phyloP scores from a whole-genome alignment of 1,140 invertebrate genomes.

The Plectus sambesii region DNA sequence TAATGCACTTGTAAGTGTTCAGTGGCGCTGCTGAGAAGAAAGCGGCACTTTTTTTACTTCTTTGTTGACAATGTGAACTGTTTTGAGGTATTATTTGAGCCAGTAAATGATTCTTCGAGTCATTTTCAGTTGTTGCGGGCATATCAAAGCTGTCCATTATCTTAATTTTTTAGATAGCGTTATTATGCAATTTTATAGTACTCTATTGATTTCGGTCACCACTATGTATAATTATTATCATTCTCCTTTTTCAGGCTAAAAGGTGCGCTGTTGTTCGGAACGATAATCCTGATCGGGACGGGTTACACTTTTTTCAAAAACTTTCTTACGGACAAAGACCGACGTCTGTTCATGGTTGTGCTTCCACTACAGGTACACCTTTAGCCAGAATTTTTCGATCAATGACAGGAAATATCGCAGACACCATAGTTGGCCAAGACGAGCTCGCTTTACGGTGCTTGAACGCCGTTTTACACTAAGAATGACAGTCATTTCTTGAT shows the following conservation, averaged over 20 bases:
- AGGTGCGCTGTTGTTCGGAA: constrained; percentile 86
- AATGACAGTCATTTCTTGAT: too few species aligned
- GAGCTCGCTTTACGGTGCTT: too few species aligned
- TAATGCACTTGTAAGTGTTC: constrained; percentile 71
- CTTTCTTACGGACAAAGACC: constrained; percentile 84
- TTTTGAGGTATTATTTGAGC: too few species aligned
- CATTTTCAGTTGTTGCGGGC: too few species aligned
- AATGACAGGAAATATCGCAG: too few species aligned
- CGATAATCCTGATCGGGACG: constrained; percentile 87
- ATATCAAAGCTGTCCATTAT: too few species aligned
- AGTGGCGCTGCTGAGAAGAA: not conserved
- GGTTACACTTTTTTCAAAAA: constrained; percentile 99
- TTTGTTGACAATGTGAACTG: too few species aligned
- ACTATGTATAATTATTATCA: not conserved
- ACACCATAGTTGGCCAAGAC: too few species aligned
- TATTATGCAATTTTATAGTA: not conserved
- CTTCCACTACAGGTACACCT: constrained; percentile 92
- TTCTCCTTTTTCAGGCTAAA: constrained; percentile 56
- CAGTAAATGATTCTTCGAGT: too few species aligned
- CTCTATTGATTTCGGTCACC: constrained; percentile 4
- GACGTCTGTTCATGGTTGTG: constrained; percentile 96
- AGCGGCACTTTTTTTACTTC: not conserved
- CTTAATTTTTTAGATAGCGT: not conserved
- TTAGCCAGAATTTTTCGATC: too few species aligned
- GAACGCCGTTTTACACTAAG: too few species aligned